Base-by-base conservation (phyloP, 1,140 invertebrate species). In the Drosophila erecta region DNA sequence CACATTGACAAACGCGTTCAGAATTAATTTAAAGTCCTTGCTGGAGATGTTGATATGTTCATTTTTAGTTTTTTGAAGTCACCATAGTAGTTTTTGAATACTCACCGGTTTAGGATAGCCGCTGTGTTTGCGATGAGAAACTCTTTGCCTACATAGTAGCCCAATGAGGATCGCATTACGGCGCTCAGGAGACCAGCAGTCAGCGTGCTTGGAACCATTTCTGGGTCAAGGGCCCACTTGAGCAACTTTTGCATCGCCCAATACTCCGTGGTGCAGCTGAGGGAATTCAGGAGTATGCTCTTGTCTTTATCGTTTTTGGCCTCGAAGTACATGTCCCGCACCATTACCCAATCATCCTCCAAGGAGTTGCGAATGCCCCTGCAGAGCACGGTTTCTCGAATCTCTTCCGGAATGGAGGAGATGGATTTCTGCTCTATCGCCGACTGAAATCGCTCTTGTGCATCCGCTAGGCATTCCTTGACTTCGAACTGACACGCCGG, bases 291-390 rank as follows among this genome's bases (percentile, higher is more conserved):
- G 35, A 97, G 93, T 0, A 92, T 89, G n/a, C 83, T 80, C 79
- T 95, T 94, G 54, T 97, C 96, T 1, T 94, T 91, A 0, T 95
- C 94, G 1, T 95, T 94, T 83, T 95, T 95, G 1, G 95, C 93
- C 12, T 93, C 92, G 30, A 93, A 84, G 80, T 96, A 97, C 54
- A 95, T 92, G 20, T 95, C 83, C 93, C 96, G 96, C 6, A 96
- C 93, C 92, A 96, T 96, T 41, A 96, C 92, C 97, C 97, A 98
- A 64, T 97, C 95, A 1, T 93, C 92, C 65, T 94, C 93, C 6
- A 93, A 93, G 12, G 97, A 97, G 70, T 95, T 89, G 59, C 93
- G 93, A 0, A 98, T 92, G 0, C 95, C 96, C 41, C 94, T 95
- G 92, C 97, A 98, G 90, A 96, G 97, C 17, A 97, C 95, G 0